Evolutionary conservation across 2,888 invertebrate genomes (phyloP).

Genomic region (Galeruca laticollis): DNA sequence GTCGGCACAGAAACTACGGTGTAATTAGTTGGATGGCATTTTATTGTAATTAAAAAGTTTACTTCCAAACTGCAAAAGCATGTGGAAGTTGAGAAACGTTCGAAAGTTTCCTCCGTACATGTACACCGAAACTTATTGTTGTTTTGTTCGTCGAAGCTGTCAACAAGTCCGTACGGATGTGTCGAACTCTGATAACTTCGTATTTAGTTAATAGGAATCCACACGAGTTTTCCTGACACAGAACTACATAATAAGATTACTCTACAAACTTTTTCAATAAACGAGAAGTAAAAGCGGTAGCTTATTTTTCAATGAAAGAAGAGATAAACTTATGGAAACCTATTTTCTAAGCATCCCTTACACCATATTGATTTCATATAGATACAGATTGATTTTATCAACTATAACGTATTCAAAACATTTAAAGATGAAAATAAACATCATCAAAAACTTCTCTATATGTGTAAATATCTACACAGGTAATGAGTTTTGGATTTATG

Average conservation of each 20-base stretch:
- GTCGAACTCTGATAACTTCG: slow-evolving; percentile 32
- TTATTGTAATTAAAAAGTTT: slow-evolving; percentile 66
- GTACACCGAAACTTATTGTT: slow-evolving; percentile 20
- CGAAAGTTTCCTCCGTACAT: slow-evolving; percentile 29
- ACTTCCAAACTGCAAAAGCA: slow-evolving; percentile 53
- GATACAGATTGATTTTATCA: too few relatives aligned
- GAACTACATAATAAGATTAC: slow-evolving; percentile 23
- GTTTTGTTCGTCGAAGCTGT: slow-evolving; percentile 28
- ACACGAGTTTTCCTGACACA: slow-evolving; percentile 11
- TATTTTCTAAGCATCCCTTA: too few relatives aligned
- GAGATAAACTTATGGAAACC: too few relatives aligned
- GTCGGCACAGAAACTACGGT: slow-evolving; percentile 62
- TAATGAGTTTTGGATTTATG: too few relatives aligned
- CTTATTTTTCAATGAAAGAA: not conserved
- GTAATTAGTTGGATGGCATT: slow-evolving; percentile 66
- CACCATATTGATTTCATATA: too few relatives aligned
- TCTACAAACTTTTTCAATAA: slow-evolving; percentile 8
- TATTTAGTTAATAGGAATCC: slow-evolving; percentile 31
- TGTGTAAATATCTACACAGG: too few relatives aligned
- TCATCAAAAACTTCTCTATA: too few relatives aligned
- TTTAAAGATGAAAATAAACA: too few relatives aligned
- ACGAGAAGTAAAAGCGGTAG: slow-evolving; percentile 9
- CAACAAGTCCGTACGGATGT: slow-evolving; percentile 33
- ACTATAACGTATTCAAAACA: too few relatives aligned
- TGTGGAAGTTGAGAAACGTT: slow-evolving; percentile 45